Evolutionary conservation across 1,140 invertebrate species (phyloP).

Genomic region (Nasonia vitripennis): DNA sequence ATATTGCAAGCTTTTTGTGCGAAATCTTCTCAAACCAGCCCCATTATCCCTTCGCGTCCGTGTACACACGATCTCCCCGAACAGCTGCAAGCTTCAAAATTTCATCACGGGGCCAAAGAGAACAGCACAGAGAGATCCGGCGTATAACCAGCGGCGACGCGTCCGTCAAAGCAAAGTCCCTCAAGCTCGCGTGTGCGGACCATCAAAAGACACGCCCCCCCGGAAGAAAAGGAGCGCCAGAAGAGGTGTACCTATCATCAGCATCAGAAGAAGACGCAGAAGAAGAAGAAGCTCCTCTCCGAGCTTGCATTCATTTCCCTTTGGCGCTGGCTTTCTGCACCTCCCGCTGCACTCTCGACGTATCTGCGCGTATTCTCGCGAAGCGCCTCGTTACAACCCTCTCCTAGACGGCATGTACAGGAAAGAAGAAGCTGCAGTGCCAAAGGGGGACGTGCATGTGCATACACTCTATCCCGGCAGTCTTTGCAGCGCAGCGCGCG

Average conservation of each 20-base stretch:
- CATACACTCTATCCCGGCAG: background rate
- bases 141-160: background rate
- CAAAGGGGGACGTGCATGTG: background rate
- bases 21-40: no score
- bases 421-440: constrained; percentile 49
- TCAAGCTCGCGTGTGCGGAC: background rate
- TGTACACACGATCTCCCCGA: background rate
- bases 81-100: constrained; percentile 27
- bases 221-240: background rate
- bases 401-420: constrained; percentile 14
- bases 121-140: background rate
- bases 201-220: constrained; percentile 39
- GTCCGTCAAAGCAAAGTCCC: constrained; percentile 17
- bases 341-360: background rate
- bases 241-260: constrained; percentile 3
- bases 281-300: background rate
- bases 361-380: background rate
- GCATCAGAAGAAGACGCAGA: background rate
- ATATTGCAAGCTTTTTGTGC: no score
- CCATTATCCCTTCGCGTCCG: constrained; percentile 20
- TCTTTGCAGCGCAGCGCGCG: background rate
- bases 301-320: background rate
- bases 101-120: constrained; percentile 12
- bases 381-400: constrained; percentile 21
- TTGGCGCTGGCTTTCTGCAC: background rate